Evolutionary conservation across 2,113 vertebrate species (phyloP).

Genomic region (Peromyscus polionotus): DNA sequence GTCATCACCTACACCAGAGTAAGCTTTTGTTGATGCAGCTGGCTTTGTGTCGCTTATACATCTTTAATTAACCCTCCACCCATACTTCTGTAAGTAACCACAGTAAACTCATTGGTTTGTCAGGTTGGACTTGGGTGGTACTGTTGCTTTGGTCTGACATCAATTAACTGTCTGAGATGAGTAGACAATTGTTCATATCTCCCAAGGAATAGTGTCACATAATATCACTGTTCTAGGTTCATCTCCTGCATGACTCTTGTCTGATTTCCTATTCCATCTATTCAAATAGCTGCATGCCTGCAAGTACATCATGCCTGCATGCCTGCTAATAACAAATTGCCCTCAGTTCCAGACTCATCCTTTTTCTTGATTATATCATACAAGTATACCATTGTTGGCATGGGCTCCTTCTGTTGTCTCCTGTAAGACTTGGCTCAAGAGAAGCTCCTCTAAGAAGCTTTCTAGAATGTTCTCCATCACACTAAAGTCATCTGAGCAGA

Average conservation of each 20-base stretch:
- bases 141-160: not conserved
- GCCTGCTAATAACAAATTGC: too few species aligned
- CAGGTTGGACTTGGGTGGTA: not conserved
- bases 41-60: not conserved
- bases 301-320: not conserved
- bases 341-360: not conserved
- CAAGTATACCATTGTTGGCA: not conserved
- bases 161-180: not conserved
- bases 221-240: not conserved
- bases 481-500: not conserved
- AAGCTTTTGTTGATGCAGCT: not conserved
- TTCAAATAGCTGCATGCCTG: not conserved
- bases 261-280: not conserved
- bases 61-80: not conserved
- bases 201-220: not conserved
- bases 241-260: not conserved
- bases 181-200: not conserved
- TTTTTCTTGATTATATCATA: not conserved
- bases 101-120: not conserved
- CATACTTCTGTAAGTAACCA: not conserved
- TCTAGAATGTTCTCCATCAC: not conserved
- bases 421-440: not conserved
- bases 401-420: not conserved
- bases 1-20: not conserved
- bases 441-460: conserved; percentile 16